phyloP scores from a whole-genome alignment of 2,888 invertebrate genomes.

The Thera obeliscata region DNA sequence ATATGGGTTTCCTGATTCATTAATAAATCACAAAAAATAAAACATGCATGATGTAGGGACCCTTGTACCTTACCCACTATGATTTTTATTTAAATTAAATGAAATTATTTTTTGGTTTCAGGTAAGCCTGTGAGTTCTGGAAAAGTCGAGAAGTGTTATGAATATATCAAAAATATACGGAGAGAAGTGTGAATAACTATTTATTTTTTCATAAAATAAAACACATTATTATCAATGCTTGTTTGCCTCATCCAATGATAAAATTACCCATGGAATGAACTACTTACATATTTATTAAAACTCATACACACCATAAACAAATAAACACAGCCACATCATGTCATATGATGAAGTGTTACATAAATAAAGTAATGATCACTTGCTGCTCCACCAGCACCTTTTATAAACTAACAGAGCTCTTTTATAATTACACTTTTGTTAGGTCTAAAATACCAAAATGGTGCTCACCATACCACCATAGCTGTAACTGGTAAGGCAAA shows the following conservation, averaged over 20 bases:
- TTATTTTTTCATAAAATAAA: slow-evolving; percentile 19
- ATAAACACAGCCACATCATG: slow-evolving; percentile 28
- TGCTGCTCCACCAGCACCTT: slow-evolving; percentile 19
- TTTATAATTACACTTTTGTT: not conserved
- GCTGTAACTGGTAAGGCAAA: not conserved
- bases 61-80: too few relatives aligned
- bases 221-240: slow-evolving; percentile 46
- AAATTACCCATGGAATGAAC: slow-evolving; percentile 54
- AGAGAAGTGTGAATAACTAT: not conserved
- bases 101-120: slow-evolving; percentile 1
- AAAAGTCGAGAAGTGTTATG: not conserved
- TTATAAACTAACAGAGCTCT: slow-evolving; percentile 15
- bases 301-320: slow-evolving; percentile 29
- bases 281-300: slow-evolving; percentile 37
- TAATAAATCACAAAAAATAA: too few relatives aligned
- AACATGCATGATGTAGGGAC: too few relatives aligned
- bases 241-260: slow-evolving; percentile 52
- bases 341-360: slow-evolving; percentile 8
- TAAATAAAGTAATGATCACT: slow-evolving; percentile 8
- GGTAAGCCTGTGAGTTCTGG: not conserved
- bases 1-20: too few relatives aligned
- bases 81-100: too few relatives aligned
- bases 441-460: not conserved
- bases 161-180: not conserved
- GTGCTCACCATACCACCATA: not conserved